These are phyloP conservation scores for Halcyon smyrnensis DNA, from an alignment of 2,797 vertebrate genomes.

Conservation along the genomic window DNA sequence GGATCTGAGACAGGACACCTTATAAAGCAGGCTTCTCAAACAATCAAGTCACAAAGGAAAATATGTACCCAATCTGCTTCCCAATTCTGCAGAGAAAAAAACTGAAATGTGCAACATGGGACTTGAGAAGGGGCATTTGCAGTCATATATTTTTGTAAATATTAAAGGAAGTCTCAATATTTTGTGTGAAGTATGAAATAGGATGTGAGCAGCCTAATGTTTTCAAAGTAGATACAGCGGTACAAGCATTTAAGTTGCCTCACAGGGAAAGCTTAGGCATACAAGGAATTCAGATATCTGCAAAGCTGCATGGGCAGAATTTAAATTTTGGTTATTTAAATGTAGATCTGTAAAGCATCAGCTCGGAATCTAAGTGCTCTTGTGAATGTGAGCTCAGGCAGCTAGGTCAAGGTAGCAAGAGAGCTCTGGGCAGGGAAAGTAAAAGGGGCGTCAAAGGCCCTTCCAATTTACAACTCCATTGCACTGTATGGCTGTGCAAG, in stretches of 20 bases:
- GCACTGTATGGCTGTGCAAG: neutral
- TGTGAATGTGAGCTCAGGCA: neutral
- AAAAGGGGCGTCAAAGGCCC: neutral
- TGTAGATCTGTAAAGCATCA: neutral
- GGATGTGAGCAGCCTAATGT: neutral
- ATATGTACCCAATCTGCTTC: neutral
- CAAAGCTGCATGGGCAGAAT: slow-evolving; percentile 40
- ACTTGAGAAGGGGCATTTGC: neutral
- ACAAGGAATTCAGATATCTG: neutral
- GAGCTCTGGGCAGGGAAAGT: neutral
- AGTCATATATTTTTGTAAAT: neutral
- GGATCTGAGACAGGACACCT: neutral
- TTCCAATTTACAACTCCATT: neutral
- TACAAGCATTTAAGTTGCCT: neutral
- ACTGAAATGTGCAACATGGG: neutral
- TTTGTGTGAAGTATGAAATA: neutral
- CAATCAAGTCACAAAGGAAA: neutral
- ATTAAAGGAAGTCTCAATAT: neutral
- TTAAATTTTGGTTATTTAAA: slow-evolving; percentile 33
- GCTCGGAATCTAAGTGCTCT: neutral
- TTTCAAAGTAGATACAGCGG: neutral
- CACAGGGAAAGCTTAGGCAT: neutral
- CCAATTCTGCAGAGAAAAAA: neutral
- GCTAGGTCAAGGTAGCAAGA: neutral
- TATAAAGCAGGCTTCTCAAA: neutral